Conservation (phyloP, 2,888 invertebrate species). For the Heteromurus nitidus region DNA sequence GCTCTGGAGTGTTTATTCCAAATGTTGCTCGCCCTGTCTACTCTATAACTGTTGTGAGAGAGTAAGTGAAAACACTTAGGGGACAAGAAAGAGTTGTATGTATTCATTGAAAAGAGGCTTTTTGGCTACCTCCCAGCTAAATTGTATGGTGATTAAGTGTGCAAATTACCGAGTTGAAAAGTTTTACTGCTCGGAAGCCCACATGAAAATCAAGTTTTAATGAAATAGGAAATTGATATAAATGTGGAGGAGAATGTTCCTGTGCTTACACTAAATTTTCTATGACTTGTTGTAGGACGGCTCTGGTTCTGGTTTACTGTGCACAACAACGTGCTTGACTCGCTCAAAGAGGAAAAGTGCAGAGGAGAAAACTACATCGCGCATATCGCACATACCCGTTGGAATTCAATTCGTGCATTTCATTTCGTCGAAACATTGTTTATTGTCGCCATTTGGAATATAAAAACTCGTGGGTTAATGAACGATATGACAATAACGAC, state of each 20-base stretch:
- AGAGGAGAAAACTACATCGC: no score
- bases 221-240: slow-evolving; percentile 30
- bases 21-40: no score
- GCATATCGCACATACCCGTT: no score
- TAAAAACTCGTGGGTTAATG: neutral
- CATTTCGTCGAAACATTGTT: no score
- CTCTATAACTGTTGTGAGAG: no score
- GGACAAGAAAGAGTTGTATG: neutral
- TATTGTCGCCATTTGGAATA: neutral
- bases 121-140: slow-evolving; percentile 47
- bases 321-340: no score
- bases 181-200: slow-evolving; percentile 28
- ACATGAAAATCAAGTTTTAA: slow-evolving; percentile 43
- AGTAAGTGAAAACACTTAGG: slow-evolving; percentile 29
- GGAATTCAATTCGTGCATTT: slow-evolving; percentile 18
- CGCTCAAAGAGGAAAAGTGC: neutral
- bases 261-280: no score
- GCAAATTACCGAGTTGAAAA: slow-evolving; percentile 58
- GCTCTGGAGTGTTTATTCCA: no score
- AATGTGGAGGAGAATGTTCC: slow-evolving; percentile 3
- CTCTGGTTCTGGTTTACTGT: no score
- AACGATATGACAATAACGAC: no score
- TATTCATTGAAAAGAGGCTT: slow-evolving; percentile 33
- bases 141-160: slow-evolving; percentile 60
- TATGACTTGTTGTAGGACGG: no score